Evolutionary conservation across 2,113 vertebrate species (phyloP), one percentile per base, ranked within the genome.

Genomic region (Rhinolophus sinicus): DNA sequence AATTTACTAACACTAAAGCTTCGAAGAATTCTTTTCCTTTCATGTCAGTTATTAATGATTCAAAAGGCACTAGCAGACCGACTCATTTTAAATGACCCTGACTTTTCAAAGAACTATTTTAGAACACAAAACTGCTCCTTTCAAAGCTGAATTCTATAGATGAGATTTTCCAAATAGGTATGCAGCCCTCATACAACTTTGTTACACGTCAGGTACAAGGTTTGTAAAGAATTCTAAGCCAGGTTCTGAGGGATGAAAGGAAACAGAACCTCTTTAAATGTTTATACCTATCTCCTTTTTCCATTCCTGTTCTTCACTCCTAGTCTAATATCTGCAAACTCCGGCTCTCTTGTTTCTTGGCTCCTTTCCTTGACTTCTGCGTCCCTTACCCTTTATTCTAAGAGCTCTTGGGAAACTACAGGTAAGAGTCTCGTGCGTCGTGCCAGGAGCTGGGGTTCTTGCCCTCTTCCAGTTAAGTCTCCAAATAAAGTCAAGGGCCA

Each of bases 21-120:
- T 70, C 35, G 24, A 40, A 91, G 75, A 93, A 95, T 91, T 70
- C 75, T 93, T 62, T 89, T 81, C 83, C 77, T 97, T 86, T 89
- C 62, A 80, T 73, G 90, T 89, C 84, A 67, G 14, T 52, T 92
- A 93, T 83, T 89, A 96, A 88, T 64, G 69, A 94, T 72, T 97
- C 64, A 84, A 88, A 97, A 90, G 56, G 54, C 75, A 83, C 35
- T 86, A 88, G 28, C 3, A 58, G 60, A 90, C 52, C 56, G 96
- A 65, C 22, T 62, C 80, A 70, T 84, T 96, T 93, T 72, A 95
- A 96, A 96, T 40, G 70, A 92, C n/a, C 54, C 67, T 95, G 75
- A 92, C 56, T 95, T 90, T 93, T 86, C 67, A 97, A 93, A 82
- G 33, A 90, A 90, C 81, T 64, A 65, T 83, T 90, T 93, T 58